These are phyloP conservation scores for Leptobrachium leishanense DNA, from an alignment of 2,113 vertebrate species.

Conservation along the genomic window DNA sequence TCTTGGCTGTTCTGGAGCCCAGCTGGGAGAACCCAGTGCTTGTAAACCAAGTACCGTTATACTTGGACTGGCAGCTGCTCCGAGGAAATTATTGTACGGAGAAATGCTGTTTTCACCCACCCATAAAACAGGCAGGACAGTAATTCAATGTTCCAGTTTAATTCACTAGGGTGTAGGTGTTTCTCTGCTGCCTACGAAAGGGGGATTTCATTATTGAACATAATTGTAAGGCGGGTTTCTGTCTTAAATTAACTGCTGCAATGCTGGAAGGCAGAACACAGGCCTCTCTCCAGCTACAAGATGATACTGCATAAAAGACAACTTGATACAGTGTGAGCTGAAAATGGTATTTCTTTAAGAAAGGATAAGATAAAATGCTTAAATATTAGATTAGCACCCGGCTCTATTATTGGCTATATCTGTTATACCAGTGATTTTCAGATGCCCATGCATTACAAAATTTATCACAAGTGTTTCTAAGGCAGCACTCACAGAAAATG, in stretches of 20 bases:
- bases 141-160: slow-evolving; percentile 27
- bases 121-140: slow-evolving; percentile 26
- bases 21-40: background rate
- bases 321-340: no score
- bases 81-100: slow-evolving; percentile 9
- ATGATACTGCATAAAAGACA: no score
- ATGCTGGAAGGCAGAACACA: background rate
- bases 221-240: background rate
- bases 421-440: no score
- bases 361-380: no score
- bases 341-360: no score
- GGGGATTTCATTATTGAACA: slow-evolving; percentile 21
- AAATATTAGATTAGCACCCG: no score
- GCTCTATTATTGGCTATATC: no score
- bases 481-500: no score
- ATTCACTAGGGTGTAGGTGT: slow-evolving; percentile 37
- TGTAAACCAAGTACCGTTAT: background rate
- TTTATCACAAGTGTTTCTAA: no score
- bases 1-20: background rate
- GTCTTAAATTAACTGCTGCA: slow-evolving; percentile 10
- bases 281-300: no score
- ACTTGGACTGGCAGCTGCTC: slow-evolving; percentile 6
- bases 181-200: slow-evolving; percentile 24
- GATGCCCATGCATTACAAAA: no score
- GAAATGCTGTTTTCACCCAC: slow-evolving; percentile 25